Conservation (phyloP, 2,113 vertebrate species). For the Lophotis ruficrista region DNA sequence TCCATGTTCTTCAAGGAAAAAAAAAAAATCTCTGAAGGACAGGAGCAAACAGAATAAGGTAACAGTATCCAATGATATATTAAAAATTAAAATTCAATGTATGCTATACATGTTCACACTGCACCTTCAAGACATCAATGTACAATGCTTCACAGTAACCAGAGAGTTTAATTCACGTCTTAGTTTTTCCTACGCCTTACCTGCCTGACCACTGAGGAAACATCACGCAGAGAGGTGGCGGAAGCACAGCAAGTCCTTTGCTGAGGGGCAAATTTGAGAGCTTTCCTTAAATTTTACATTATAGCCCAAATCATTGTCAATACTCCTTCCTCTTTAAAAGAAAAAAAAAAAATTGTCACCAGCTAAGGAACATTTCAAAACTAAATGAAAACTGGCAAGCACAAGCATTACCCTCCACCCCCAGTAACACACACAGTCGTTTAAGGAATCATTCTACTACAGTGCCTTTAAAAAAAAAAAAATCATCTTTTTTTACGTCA, state of each 20-base stretch:
- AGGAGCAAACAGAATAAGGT: neutral
- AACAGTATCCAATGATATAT: neutral
- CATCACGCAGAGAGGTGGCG: fast-evolving
- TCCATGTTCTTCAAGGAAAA: neutral
- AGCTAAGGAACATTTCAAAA: neutral
- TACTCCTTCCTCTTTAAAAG: neutral
- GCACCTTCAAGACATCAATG: neutral
- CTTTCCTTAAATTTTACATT: neutral
- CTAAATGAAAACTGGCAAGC: neutral
- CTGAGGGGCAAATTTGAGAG: neutral
- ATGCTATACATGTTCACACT: neutral
- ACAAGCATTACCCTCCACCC: neutral
- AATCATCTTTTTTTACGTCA: neutral
- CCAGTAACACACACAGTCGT: neutral
- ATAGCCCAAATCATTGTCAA: neutral
- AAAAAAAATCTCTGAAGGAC: neutral
- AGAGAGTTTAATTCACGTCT: neutral
- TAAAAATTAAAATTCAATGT: neutral
- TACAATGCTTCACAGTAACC: neutral
- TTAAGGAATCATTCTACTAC: neutral
- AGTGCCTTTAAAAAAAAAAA: too few relatives aligned
- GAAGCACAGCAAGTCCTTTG: neutral
- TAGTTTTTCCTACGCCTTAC: neutral
- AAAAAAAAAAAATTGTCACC: neutral
- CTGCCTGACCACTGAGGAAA: neutral